phyloP scores from a whole-genome alignment of 2,113 vertebrate species.

The Embiotoca jacksoni region DNA sequence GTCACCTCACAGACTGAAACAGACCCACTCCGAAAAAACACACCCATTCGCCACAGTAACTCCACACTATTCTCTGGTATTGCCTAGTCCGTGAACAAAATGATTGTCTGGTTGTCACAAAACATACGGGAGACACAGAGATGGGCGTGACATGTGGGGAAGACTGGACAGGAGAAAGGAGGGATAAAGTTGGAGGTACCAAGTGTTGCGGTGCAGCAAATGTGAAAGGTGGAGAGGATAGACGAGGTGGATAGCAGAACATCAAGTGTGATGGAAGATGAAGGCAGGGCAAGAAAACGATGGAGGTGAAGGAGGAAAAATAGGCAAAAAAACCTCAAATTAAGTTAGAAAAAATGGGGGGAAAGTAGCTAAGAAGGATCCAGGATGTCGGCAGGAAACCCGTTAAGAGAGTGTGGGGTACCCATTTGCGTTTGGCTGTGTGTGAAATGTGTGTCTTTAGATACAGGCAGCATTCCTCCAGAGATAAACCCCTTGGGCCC shows the following conservation, averaged over 20 bases:
- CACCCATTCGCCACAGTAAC: constrained; percentile 76
- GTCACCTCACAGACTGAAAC: constrained; percentile 81
- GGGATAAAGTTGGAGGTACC: constrained; percentile 65
- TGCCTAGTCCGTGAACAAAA: constrained; percentile 59
- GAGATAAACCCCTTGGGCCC: constrained; percentile 83
- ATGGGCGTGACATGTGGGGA: constrained; percentile 61
- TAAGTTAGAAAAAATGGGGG: neutral
- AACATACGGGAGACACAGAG: constrained; percentile 73
- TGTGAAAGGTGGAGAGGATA: constrained; percentile 37
- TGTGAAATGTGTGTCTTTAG: constrained; percentile 80
- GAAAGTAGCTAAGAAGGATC: neutral
- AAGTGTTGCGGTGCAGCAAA: constrained; percentile 48
- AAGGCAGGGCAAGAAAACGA: neutral
- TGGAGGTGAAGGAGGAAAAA: neutral
- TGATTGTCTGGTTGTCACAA: constrained; percentile 80
- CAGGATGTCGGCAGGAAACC: constrained; percentile 23
- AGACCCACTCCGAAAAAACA: constrained; percentile 64
- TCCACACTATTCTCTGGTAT: constrained; percentile 57
- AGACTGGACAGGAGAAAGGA: constrained; percentile 69
- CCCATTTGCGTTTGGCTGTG: constrained; percentile 62
- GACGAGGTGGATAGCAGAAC: constrained; percentile 36
- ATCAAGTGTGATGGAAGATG: neutral
- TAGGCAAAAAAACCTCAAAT: neutral
- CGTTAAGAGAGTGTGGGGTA: constrained; percentile 15
- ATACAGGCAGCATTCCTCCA: constrained; percentile 83